Base-by-base conservation (phyloP, 1,140 invertebrate species). In the Drusus annulatus region DNA sequence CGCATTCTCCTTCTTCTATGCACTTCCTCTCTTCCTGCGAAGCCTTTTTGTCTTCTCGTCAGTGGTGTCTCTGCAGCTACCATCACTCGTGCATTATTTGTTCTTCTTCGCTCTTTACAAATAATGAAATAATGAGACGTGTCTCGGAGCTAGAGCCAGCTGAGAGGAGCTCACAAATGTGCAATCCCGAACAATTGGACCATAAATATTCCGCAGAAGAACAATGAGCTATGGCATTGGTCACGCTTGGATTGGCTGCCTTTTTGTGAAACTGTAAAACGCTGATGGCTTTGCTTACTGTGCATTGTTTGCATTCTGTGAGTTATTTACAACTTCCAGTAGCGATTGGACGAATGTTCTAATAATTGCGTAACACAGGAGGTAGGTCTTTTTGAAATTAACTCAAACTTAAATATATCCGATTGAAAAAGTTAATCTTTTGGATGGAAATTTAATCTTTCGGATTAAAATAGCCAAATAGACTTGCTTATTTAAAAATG, bases 261-360 rank as follows among this genome's bases (percentile, higher is more conserved):
- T 36, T 69, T 75, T 71, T 80, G 62, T 52, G 21, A 63, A 71
- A 80, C 74, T 71, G 81, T 80, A 82, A 82, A 82, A 82, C 74
- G 50, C 78, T 82, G 74, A 82, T 82, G 81, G 78, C 62, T 79
- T 82, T 80, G 80, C 78, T 77, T 68, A 73, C 78, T 76, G 65
- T 23, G 31, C 36, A 76, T 82, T 82, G 81, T 82, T 54, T 74
- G 56, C 62, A 69, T 76, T 63, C 76, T 73, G 78, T 80, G 75
- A 77, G 65, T 77, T 77, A 77, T 77, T 50, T 63, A 51, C 28
- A 51, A 51, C 50, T 50, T 69, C 16, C 21, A 25, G 0, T 51
- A 4, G 15, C 8, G 16, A 25, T 16, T 1, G n/a, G 21, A 17
- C 16, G n/a, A 69, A 50, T 15, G 16, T 13, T 50, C 10, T 19